Conservation (phyloP, 1,140 invertebrate genomes). For the Triops cancriformis region DNA sequence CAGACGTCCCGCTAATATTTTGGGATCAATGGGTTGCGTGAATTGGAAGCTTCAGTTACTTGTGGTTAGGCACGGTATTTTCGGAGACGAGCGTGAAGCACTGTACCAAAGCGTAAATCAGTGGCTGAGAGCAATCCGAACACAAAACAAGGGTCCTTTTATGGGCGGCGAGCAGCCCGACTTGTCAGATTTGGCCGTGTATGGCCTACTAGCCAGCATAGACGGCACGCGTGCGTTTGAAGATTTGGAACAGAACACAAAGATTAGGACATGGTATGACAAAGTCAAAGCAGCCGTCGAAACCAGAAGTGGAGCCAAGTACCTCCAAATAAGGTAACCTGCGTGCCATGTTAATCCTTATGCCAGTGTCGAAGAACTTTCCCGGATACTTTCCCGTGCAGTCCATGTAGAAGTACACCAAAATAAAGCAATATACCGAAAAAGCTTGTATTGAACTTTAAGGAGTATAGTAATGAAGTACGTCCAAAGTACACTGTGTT, state of each 20-base stretch:
- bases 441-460: no score
- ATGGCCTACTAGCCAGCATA: constrained; percentile 86
- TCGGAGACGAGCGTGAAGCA: constrained; percentile 78
- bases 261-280: constrained; percentile 51
- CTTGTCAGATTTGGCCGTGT: constrained; percentile 87
- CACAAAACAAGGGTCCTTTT: constrained; percentile 53
- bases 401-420: not conserved
- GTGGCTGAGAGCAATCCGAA: constrained; percentile 65
- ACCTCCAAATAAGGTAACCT: not conserved
- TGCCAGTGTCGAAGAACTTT: not conserved
- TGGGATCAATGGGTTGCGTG: constrained; percentile 24
- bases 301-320: not conserved
- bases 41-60: not conserved
- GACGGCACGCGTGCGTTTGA: constrained; percentile 87
- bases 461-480: no score
- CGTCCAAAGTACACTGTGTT: no score
- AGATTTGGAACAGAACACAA: constrained; percentile 66
- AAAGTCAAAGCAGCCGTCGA: constrained; percentile 40
- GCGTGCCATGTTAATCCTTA: not conserved
- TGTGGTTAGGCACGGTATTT: constrained; percentile 61
- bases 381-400: not conserved
- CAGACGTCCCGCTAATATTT: constrained; percentile 16
- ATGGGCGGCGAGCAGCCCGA: constrained; percentile 76
- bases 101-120: constrained; percentile 79
- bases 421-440: not conserved